Base-by-base conservation (phyloP, 2,797 vertebrate genomes). In the Hippopotamyrus pictus region DNA sequence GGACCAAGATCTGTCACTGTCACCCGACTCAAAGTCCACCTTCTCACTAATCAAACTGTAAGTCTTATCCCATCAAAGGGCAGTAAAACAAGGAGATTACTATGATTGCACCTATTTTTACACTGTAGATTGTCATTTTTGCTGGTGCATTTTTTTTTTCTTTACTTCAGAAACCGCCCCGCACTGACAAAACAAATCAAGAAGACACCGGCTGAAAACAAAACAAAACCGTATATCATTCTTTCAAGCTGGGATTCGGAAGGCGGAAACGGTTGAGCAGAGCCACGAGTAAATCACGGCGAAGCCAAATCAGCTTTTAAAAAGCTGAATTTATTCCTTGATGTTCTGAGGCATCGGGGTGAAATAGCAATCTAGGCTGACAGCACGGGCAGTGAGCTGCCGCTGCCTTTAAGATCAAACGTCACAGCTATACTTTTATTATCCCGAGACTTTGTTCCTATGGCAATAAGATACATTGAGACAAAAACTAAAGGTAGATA, bases 381-480 rank as follows among this genome's bases (percentile, higher is more conserved):
- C 33, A 12, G 19, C 37, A 62, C 4, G 29, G 53, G 86, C 33
- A 59, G 33, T 9, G 8, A 33, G 11, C 51, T 41, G 5, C 7
- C 2, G 7, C 6, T 2, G 0, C 51, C 85, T 54, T 12, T 25
- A 41, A 86, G 53, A 59, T 57, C 86, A 44, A 37, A 46, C 53
- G 2, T 87, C 73, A 22, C 33, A 82, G 22, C 51, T 46, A 12
- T 6, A 57, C 50, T 82, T 57, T 88, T 9, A 44, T 82, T 54
- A 82, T 57, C 50, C 51, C 9, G 37, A 53, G 37, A 44, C 37
- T 54, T 91, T 84, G 94, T 95, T 95, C 92, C 94, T 94, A 95
- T 95, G 94, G 95, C 94, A 96, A 96, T 95, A 94, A 94, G 53
- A 89, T 94, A 94, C 92, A 93, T 91, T 94, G 94, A 95, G 95